These are phyloP conservation scores for Agraylea sexmaculata DNA, from an alignment of 1,140 invertebrate species.

Conservation along the genomic window DNA sequence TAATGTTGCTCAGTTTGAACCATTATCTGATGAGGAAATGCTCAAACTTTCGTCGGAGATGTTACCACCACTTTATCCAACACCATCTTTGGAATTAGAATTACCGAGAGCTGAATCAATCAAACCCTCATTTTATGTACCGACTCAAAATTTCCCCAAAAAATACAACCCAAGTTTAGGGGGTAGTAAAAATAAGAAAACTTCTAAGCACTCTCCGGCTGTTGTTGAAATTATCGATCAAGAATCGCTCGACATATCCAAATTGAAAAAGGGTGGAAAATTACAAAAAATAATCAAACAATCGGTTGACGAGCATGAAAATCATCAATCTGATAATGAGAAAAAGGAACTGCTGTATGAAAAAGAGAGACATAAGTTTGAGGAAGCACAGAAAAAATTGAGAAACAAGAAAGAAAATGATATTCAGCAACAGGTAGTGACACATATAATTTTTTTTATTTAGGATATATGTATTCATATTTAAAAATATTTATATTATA, in stretches of 20 bases:
- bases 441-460: conserved; percentile 11
- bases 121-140: conserved; percentile 8
- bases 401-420: conserved; percentile 15
- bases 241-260: conserved; percentile 12
- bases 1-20: conserved; percentile 1
- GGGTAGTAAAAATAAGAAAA: conserved; percentile 28
- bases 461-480: not conserved
- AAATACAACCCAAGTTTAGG: conserved; percentile 23
- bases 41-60: conserved; percentile 7
- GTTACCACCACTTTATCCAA: conserved; percentile 10
- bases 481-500: conserved; percentile 4
- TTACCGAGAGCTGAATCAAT: conserved; percentile 15
- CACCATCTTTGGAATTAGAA: conserved; percentile 12
- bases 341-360: conserved; percentile 9
- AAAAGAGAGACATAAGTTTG: conserved; percentile 26
- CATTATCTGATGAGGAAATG: conserved; percentile 2
- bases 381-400: conserved; percentile 23
- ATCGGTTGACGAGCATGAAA: conserved; percentile 21
- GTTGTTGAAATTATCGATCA: conserved; percentile 12
- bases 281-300: conserved; percentile 27
- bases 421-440: conserved; percentile 28
- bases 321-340: conserved; percentile 25
- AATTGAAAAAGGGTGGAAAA: conserved; percentile 12
- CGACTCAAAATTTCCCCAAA: conserved; percentile 17
- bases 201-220: conserved; percentile 14